phyloP scores from a whole-genome alignment of 2,113 vertebrate species.

The Turdus rufiventris region DNA sequence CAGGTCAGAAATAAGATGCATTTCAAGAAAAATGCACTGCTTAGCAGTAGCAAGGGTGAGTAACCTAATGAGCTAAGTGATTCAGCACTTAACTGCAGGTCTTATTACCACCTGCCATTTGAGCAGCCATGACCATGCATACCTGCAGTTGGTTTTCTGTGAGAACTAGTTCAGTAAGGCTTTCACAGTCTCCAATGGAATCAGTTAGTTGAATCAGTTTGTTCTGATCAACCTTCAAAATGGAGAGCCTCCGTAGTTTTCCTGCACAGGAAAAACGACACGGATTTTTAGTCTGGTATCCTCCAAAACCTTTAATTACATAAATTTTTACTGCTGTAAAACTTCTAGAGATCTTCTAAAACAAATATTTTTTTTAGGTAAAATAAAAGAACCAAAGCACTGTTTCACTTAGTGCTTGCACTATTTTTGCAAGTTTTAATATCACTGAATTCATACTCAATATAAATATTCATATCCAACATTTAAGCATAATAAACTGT shows the following conservation, averaged over 20 bases:
- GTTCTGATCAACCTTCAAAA: conserved; percentile 96
- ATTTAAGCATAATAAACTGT: not conserved
- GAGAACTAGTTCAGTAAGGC: conserved; percentile 92
- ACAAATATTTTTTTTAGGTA: not conserved
- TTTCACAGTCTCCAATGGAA: conserved; percentile 91
- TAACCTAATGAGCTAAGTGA: not conserved
- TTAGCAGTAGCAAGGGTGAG: not conserved
- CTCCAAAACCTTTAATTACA: not conserved
- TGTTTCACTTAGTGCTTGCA: not conserved
- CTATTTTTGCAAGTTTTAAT: not conserved
- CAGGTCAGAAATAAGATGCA: not conserved
- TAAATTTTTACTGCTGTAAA: not conserved
- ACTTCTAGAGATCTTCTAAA: not conserved
- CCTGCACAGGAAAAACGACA: conserved; percentile 69
- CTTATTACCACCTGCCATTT: not conserved
- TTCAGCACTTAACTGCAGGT: not conserved
- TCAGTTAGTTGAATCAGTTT: conserved; percentile 87
- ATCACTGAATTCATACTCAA: not conserved
- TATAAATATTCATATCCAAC: not conserved
- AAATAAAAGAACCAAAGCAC: not conserved
- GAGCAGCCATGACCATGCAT: conserved; percentile 19
- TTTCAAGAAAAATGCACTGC: not conserved
- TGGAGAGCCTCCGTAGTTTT: conserved; percentile 87
- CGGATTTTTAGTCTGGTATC: not conserved
- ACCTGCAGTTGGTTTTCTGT: conserved; percentile 96